Percentiles rank a stretch among this genome's conserved stretches.
Conservation (phyloP, 2,888 invertebrate genomes). For the Cataglyphis rosenhaueri region DNA sequence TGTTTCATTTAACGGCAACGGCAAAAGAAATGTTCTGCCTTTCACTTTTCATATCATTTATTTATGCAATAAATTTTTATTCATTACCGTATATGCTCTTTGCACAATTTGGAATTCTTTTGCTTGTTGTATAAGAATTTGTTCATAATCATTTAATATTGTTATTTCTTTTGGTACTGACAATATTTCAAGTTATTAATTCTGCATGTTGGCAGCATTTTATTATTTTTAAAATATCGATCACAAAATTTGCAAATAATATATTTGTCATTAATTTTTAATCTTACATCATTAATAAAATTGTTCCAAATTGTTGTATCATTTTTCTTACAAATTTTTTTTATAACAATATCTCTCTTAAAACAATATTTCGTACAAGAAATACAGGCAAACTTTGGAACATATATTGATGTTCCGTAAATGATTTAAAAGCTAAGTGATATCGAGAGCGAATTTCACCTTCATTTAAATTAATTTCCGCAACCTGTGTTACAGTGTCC, state of each 20-base stretch:
- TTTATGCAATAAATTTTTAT: too few species aligned
- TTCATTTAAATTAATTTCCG: not conserved
- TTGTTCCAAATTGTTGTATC: not conserved
- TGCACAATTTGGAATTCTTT: too few species aligned
- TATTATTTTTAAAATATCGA: not conserved
- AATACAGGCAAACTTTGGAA: not conserved
- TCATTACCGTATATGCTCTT: too few species aligned
- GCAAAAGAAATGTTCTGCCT: too few species aligned
- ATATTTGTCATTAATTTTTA: not conserved
- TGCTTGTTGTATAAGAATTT: too few species aligned
- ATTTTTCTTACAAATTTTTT: not conserved
- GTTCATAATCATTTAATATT: too few species aligned
- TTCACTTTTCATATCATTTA: too few species aligned
- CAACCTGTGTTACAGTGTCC: too few species aligned
- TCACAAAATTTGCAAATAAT: not conserved
- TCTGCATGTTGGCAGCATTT: slow-evolving; percentile 4
- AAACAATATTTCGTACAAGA: slow-evolving; percentile 22
- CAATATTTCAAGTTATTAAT: not conserved
- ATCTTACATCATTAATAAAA: not conserved
- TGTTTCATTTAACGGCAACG: not conserved
- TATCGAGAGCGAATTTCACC: not conserved
- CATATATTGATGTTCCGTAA: not conserved
- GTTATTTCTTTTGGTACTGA: not conserved
- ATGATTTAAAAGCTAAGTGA: not conserved
- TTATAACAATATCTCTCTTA: not conserved